Conservation (phyloP, 1,140 invertebrate genomes). For the Leptinotarsa undecemlineata region DNA sequence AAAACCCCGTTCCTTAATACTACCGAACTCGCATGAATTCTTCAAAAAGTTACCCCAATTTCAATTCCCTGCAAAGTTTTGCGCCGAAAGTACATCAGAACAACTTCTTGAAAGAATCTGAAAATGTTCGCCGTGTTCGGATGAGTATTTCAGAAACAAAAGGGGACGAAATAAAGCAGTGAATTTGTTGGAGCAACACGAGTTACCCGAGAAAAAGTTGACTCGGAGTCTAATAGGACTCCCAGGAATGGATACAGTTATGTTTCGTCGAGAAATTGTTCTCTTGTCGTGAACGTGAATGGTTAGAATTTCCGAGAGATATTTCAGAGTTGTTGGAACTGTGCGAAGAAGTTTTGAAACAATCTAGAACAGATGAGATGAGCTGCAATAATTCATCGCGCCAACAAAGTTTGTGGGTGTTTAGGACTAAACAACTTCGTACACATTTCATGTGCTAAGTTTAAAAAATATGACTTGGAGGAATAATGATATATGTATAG, state of each 20-base stretch:
- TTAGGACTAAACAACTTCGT: no score
- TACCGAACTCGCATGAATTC: neutral
- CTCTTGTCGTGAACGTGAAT: neutral
- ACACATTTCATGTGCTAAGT: no score
- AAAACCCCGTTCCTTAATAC: neutral
- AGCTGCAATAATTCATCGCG: no score
- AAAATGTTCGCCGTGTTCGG: neutral
- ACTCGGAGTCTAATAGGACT: neutral
- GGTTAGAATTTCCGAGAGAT: no score
- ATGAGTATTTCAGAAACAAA: neutral
- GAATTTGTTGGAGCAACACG: constrained; percentile 1
- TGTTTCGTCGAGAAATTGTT: neutral
- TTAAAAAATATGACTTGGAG: no score
- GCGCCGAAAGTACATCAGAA: neutral
- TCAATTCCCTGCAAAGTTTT: neutral
- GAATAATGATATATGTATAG: no score
- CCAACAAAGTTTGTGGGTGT: no score
- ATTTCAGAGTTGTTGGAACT: no score
- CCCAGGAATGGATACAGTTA: neutral
- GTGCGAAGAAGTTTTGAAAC: no score
- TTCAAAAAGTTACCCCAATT: neutral
- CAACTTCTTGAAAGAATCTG: neutral
- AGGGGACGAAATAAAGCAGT: neutral
- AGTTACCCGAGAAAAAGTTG: neutral
- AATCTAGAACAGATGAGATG: no score